Percentiles rank a stretch among this genome's conserved stretches.
phyloP scores from a whole-genome alignment of 2,888 invertebrate species.

The Unio delphinus region DNA sequence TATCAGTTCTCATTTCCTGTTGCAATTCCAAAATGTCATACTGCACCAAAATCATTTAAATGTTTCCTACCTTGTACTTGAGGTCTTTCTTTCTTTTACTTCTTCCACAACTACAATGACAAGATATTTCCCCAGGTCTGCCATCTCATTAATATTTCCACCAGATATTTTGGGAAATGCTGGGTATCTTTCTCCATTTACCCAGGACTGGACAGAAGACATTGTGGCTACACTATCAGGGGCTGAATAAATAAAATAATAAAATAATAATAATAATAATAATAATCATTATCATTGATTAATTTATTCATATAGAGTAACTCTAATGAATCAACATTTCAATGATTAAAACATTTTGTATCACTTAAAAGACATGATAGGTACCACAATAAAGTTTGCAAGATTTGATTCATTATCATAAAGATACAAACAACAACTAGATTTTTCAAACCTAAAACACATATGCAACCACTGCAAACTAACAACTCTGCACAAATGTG shows the following conservation, averaged over 20 bases:
- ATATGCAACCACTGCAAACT: too few species aligned
- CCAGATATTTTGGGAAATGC: constrained; percentile 79
- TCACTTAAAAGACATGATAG: too few species aligned
- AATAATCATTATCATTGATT: too few species aligned
- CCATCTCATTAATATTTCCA: constrained; percentile 84
- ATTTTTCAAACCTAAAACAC: too few species aligned
- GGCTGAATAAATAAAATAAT: constrained; percentile 25
- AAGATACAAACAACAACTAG: too few species aligned
- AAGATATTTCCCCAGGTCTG: constrained; percentile 87
- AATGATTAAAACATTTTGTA: not conserved
- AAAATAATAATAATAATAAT: not conserved
- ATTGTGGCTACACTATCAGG: constrained; percentile 49
- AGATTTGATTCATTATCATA: too few species aligned
- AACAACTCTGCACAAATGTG: too few species aligned
- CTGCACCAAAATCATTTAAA: too few species aligned
- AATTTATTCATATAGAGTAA: not conserved
- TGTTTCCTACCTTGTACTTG: constrained; percentile 13
- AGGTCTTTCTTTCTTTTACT: constrained; percentile 11
- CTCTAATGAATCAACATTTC: too few species aligned
- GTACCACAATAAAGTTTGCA: too few species aligned
- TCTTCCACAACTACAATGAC: constrained; percentile 81
- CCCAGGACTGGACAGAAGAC: constrained; percentile 82
- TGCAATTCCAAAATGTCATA: too few species aligned
- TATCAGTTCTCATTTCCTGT: too few species aligned
- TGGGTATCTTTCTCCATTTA: constrained; percentile 90